Evolutionary conservation across 2,113 vertebrate species (phyloP).

Genomic region (Forbesichthys agassizii): DNA sequence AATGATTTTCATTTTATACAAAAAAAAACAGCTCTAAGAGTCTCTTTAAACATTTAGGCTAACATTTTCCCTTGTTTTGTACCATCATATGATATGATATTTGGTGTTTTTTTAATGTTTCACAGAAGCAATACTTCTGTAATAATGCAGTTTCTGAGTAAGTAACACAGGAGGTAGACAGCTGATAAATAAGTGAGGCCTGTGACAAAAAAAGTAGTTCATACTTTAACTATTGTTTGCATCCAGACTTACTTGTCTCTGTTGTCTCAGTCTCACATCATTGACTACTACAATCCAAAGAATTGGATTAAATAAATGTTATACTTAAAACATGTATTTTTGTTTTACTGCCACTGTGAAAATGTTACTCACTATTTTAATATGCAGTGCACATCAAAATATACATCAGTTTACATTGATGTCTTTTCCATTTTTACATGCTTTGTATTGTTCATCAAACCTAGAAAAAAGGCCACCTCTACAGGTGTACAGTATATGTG

Average conservation of each 20-base stretch:
- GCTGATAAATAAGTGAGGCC: conserved; percentile 58
- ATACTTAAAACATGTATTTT: conserved; percentile 51
- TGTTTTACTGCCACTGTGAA: conserved; percentile 6
- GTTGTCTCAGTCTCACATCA: conserved; percentile 67
- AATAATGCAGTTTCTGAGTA: conserved; percentile 61
- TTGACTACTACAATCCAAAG: conserved; percentile 79
- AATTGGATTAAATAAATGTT: conserved; percentile 80
- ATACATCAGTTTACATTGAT: too few species aligned
- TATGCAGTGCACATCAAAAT: too few species aligned
- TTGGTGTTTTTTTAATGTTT: conserved; percentile 44
- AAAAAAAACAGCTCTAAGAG: conserved; percentile 58
- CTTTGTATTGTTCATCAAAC: too few species aligned
- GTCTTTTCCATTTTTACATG: too few species aligned
- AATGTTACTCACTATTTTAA: too few species aligned
- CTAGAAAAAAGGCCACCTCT: too few species aligned
- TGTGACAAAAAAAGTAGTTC: conserved; percentile 67
- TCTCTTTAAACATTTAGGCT: conserved; percentile 58
- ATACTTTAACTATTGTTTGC: conserved; percentile 59
- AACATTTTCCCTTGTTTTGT: conserved; percentile 71
- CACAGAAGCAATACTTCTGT: conserved; percentile 59
- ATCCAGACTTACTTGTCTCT: conserved; percentile 60
- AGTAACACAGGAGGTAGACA: conserved; percentile 32
- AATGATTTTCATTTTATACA: conserved; percentile 65
- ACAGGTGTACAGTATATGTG: too few species aligned
- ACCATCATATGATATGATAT: conserved; percentile 60